A percentile compares a stretch with the other conserved stretches of the same genome.
phyloP scores from a whole-genome alignment of 1,140 invertebrate genomes.

The Drosophila kurseongensis region DNA sequence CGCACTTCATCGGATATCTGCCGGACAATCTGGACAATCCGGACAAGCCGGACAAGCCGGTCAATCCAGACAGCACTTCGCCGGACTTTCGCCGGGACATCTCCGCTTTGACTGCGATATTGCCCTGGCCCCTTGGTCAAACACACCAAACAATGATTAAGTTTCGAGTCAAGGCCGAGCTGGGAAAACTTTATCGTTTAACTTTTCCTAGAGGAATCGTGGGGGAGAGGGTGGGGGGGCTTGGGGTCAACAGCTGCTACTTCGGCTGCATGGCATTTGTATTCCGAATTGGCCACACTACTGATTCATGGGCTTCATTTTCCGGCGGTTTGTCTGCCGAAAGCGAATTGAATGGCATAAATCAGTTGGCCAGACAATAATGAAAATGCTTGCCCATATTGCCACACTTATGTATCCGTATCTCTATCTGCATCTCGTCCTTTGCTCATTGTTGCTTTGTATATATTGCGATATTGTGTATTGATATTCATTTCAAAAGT shows the following conservation, averaged over 20 bases:
- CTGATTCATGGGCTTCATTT: constrained; percentile 75
- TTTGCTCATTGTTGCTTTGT: constrained; percentile 17
- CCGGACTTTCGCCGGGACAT: constrained; percentile 8
- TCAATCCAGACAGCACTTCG: not conserved
- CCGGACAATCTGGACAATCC: not conserved
- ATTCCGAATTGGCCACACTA: constrained; percentile 50
- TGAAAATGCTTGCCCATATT: constrained; percentile 53
- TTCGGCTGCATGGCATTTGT: constrained; percentile 32
- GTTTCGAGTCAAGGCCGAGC: constrained; percentile 53
- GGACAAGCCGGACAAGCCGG: constrained; percentile 1
- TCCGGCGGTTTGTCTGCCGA: constrained; percentile 58
- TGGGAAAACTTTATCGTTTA: constrained; percentile 57
- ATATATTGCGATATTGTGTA: constrained; percentile 29
- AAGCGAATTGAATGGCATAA: constrained; percentile 72
- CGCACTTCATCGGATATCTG: constrained; percentile 5
- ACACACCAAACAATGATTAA: constrained; percentile 37
- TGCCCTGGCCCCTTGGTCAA: constrained; percentile 29
- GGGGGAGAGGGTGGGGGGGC: too few species aligned
- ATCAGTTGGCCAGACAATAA: constrained; percentile 72
- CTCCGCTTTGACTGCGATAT: constrained; percentile 14
- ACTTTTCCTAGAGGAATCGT: constrained; percentile 13
- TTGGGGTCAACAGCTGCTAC: not conserved
- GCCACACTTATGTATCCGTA: constrained; percentile 27
- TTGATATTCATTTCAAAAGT: constrained; percentile 71
- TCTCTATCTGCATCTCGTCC: constrained; percentile 21